Evolutionary conservation across 2,888 invertebrate genomes (phyloP).

Genomic region (Prosapia bicincta): DNA sequence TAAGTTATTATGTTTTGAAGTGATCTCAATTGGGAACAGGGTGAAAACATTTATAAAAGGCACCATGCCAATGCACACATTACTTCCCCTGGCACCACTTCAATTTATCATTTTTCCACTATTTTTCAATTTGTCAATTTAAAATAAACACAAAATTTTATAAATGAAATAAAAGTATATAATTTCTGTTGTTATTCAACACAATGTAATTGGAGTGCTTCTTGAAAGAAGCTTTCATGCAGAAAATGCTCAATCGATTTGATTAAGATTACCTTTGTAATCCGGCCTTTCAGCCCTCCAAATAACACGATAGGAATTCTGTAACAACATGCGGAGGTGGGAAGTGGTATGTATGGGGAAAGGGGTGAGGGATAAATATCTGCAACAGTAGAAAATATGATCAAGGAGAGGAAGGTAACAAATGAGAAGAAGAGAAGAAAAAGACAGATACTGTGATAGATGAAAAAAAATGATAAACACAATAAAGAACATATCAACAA

Average conservation of each 20-base stretch:
- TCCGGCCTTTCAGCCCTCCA: constrained; percentile 2
- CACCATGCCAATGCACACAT: constrained; percentile 12
- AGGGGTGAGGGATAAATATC: constrained; percentile 18
- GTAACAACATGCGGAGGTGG: constrained; percentile 23
- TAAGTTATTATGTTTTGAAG: neutral
- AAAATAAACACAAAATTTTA: no score
- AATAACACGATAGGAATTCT: constrained; percentile 4
- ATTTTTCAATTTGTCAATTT: neutral
- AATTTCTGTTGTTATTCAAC: neutral
- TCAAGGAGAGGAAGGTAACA: constrained; percentile 4
- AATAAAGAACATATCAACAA: constrained; percentile 4
- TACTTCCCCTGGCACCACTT: constrained; percentile 4
- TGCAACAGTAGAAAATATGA: constrained; percentile 14
- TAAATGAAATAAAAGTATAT: no score
- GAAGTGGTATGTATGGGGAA: neutral
- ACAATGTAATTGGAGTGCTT: neutral
- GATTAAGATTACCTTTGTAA: neutral
- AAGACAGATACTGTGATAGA: constrained; percentile 1
- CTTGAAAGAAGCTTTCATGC: neutral
- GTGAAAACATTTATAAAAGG: constrained; percentile 2
- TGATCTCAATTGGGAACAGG: neutral
- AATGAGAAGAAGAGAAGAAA: neutral
- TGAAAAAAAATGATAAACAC: constrained; percentile 16
- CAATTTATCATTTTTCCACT: neutral
- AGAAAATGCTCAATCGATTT: constrained; percentile 1